These are phyloP conservation scores for Paramisgurnus dabryanus DNA, from an alignment of 2,113 vertebrate genomes.

Conservation along the genomic window DNA sequence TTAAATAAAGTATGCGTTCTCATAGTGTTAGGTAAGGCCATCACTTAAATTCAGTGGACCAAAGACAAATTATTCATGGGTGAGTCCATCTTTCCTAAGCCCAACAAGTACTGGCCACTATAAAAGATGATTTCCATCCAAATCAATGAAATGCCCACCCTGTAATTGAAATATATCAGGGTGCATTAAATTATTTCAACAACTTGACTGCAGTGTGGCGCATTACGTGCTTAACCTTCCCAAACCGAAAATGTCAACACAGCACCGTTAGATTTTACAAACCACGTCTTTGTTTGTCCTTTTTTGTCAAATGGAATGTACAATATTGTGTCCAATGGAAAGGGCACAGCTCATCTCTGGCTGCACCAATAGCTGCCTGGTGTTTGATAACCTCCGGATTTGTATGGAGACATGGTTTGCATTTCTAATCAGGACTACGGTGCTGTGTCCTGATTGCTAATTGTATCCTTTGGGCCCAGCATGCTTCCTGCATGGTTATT, in stretches of 20 bases:
- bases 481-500: constrained; percentile 53
- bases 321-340: constrained; percentile 36
- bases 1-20: not conserved
- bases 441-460: constrained; percentile 55
- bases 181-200: too few relatives aligned
- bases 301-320: constrained; percentile 40
- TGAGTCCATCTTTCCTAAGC: too few relatives aligned
- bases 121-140: too few relatives aligned
- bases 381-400: constrained; percentile 51
- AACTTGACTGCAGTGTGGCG: not conserved
- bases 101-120: too few relatives aligned
- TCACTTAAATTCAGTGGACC: too few relatives aligned
- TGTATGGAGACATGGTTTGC: constrained; percentile 44
- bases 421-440: constrained; percentile 51
- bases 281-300: constrained; percentile 10
- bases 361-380: constrained; percentile 35
- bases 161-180: too few relatives aligned
- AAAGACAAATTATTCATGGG: too few relatives aligned
- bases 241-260: not conserved
- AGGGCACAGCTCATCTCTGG: constrained; percentile 39
- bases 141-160: too few relatives aligned
- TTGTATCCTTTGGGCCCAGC: constrained; percentile 55
- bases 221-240: constrained; percentile 4
- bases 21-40: not conserved
- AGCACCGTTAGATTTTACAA: not conserved